Conservation (phyloP, 2,888 invertebrate genomes). For the Cephalotes varians region DNA sequence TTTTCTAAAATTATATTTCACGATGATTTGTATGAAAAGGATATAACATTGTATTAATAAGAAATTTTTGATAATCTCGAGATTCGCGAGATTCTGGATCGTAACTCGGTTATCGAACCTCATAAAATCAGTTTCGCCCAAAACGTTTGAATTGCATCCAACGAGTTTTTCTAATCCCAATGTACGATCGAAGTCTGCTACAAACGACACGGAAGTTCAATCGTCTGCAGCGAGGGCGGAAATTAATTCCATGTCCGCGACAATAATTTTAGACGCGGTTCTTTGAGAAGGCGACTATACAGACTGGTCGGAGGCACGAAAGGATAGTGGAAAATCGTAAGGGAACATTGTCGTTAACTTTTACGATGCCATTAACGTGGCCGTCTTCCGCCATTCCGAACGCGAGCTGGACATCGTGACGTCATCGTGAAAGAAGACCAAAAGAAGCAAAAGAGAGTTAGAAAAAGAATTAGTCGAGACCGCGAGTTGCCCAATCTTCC, state of each 20-base stretch:
- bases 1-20: neutral
- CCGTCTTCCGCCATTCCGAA: constrained; percentile 82
- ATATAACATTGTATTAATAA: neutral
- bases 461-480: constrained; percentile 80
- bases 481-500: constrained; percentile 59
- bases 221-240: constrained; percentile 68
- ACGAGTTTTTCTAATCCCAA: constrained; percentile 71
- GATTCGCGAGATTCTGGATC: neutral
- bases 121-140: constrained; percentile 68
- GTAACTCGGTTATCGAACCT: constrained; percentile 41
- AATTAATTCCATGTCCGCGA: constrained; percentile 83
- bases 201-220: constrained; percentile 73
- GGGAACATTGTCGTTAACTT: constrained; percentile 86
- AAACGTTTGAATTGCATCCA: constrained; percentile 64
- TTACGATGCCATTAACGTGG: constrained; percentile 85
- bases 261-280: constrained; percentile 81
- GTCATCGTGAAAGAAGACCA: constrained; percentile 77
- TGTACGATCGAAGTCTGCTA: constrained; percentile 62
- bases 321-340: constrained; percentile 80
- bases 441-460: constrained; percentile 66
- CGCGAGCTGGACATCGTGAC: constrained; percentile 82
- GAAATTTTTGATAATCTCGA: constrained; percentile 24
- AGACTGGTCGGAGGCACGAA: constrained; percentile 58
- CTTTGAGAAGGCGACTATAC: constrained; percentile 61
- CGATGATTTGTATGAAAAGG: neutral